Evolutionary conservation across 2,888 invertebrate species (phyloP), one percentile per base, ranked within the genome.

Genomic region (Alentia gelatinosa): DNA sequence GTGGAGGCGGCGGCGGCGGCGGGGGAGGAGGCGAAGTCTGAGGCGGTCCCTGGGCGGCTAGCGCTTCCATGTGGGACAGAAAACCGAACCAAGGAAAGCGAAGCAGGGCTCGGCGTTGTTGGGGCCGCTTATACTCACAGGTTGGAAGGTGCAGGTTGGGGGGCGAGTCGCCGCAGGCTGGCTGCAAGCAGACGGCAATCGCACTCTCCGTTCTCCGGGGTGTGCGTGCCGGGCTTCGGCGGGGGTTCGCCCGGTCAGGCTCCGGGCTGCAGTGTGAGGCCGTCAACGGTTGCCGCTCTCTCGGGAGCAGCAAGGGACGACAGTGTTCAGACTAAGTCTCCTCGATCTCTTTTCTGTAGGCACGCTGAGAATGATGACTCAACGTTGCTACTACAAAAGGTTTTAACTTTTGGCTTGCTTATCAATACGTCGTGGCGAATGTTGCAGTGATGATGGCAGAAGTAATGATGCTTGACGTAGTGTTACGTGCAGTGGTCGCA

Each of bases 31-130:
- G 79, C 50, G 42, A 23, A 0, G 89, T 26, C 56, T 35, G 89
- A 9, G 30, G 63, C n/a, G 83, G 86, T 50, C 50, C 47, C 86
- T 86, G 86, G 26, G 47, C 42, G 5, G 86, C 42, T n/a, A 86
- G 86, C 1, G 86, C 86, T 86, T 86, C 86, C 86, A 86, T 86
- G 86, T 42, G 86, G 86, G 50, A 86, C 79, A 39, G 79, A 23
- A 79, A 79, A 39, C 39, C 79, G 79, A 79, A 79, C 79, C 79
- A 79, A 19, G 79, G 79, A 39, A 37, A n/a, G 37, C 79, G 79
- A 79, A 26, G 35, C 79, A 79, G 79, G 79, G 79, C 35, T 35
- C 79, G 37, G 79, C 37, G 39, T 35, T 33, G 74, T 74, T 33
- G 30, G 74, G 12, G 74, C 30, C 30, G 74, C 74, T 5, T 26